These are phyloP conservation scores for Conus canariensis DNA, from an alignment of 2,888 invertebrate species.

Conservation along the genomic window DNA sequence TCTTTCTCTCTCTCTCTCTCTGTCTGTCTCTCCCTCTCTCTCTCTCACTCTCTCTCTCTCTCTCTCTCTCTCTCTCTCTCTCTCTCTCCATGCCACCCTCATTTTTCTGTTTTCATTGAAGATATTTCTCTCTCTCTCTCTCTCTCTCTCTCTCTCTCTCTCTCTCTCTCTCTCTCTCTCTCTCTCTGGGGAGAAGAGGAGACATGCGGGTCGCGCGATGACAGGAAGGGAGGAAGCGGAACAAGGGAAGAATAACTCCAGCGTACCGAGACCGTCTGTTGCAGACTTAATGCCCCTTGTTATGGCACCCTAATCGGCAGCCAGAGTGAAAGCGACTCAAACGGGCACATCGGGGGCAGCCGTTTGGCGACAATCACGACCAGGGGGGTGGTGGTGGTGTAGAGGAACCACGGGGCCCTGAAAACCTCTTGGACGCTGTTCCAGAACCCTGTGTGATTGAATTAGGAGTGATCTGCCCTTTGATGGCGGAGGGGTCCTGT, in stretches of 20 bases:
- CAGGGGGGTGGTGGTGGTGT: too few relatives aligned
- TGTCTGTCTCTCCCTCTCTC: background rate
- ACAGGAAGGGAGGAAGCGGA: background rate
- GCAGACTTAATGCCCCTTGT: background rate
- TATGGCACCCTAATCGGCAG: background rate
- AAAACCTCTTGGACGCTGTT: too few relatives aligned
- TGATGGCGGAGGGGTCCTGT: too few relatives aligned
- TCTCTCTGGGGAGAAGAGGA: too few relatives aligned
- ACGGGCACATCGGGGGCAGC: too few relatives aligned
- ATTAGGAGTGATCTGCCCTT: too few relatives aligned
- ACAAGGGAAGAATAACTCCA: background rate
- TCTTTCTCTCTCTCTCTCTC: constrained; percentile 15
- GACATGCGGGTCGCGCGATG: background rate
- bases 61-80: background rate
- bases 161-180: constrained; percentile 18
- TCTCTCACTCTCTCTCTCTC: background rate
- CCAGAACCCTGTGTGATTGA: too few relatives aligned
- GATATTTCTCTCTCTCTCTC: too few relatives aligned
- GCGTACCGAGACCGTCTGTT: background rate
- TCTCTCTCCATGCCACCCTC: constrained; percentile 7
- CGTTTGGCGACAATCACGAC: too few relatives aligned
- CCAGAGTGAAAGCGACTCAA: too few relatives aligned
- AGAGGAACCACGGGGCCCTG: too few relatives aligned
- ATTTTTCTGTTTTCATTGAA: too few relatives aligned
- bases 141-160: constrained; percentile 23